These are phyloP conservation scores for Rhagonycha lutea DNA, from an alignment of 2,888 invertebrate genomes.

Conservation along the genomic window DNA sequence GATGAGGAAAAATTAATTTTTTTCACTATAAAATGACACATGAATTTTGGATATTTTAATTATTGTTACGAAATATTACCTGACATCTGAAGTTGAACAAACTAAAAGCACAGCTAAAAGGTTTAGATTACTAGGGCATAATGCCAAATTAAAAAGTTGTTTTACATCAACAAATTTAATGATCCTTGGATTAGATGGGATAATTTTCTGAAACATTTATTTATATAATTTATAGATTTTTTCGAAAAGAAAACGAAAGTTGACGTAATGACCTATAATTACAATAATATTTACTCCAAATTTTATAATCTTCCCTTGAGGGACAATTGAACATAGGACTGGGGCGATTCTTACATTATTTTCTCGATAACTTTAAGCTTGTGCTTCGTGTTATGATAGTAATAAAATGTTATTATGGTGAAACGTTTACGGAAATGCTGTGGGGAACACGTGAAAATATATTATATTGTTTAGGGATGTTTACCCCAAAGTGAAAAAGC, in stretches of 20 bases:
- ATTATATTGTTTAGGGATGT: constrained; percentile 33
- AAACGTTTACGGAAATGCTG: constrained; percentile 34
- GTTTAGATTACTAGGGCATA: background rate
- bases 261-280: background rate
- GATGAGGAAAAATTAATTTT: too few species aligned
- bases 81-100: background rate
- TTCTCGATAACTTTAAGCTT: constrained; percentile 25
- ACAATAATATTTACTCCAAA: constrained; percentile 4
- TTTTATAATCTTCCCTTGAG: constrained; percentile 16
- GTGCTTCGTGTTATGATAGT: constrained; percentile 32
- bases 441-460: constrained; percentile 29
- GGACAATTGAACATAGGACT: background rate
- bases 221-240: background rate
- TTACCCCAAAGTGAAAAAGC: constrained; percentile 36
- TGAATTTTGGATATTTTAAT: background rate
- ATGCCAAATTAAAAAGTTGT: constrained; percentile 4
- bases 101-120: background rate
- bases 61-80: background rate
- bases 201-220: constrained; percentile 2
- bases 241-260: background rate
- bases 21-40: too few species aligned
- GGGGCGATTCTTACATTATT: constrained; percentile 20
- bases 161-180: background rate
- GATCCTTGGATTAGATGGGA: background rate
- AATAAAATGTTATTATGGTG: constrained; percentile 37